Evolutionary conservation across 2,888 invertebrate species (phyloP), one percentile per base, ranked within the genome.

Genomic region (Papilio gigon): DNA sequence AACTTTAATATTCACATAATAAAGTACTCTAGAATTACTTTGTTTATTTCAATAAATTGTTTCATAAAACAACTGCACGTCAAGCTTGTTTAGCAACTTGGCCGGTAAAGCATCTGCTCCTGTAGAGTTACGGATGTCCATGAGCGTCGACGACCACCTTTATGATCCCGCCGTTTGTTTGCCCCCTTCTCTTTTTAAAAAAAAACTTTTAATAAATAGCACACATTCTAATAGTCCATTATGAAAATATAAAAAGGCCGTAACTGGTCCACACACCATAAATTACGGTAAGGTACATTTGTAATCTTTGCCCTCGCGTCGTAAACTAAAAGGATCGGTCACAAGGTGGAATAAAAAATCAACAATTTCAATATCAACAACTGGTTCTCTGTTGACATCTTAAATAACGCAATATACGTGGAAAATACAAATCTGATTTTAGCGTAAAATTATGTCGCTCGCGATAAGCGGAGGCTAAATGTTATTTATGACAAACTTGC

Each of bases 301-400:
- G 79, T 84, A 79, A 78, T 78, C 84, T 82, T 82, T 80, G 82
- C 80, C 85, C 83, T 14, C 80, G 79, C 81, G 76, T 77, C 74
- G 77, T 88, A 84, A 89, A 85, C 86, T 89, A 90, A 86, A 86
- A 87, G 81, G 88, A 87, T 89, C 84, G 74, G 68, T 71, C 68
- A 73, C 72, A 76, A 73, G 73, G 77, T 78, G 77, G 81, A 85
- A 83, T 85, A 86, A 84, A 78, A 75, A 67, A 58, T 72, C 68
- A 71, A 74, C 72, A 73, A 76, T 79, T 79, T 53, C 80, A 81
- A 82, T 80, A 81, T 83, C 80, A 82, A 81, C 76, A 78, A 77
- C 75, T 76, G 72, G 80, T 79, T 76, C 79, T 76, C 75, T 73
- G 78, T 76, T 74, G 71, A 75, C 80, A 77, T 80, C 71, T 78